Evolutionary conservation across 2,888 invertebrate genomes (phyloP).

Genomic region (Agrotis puta): DNA sequence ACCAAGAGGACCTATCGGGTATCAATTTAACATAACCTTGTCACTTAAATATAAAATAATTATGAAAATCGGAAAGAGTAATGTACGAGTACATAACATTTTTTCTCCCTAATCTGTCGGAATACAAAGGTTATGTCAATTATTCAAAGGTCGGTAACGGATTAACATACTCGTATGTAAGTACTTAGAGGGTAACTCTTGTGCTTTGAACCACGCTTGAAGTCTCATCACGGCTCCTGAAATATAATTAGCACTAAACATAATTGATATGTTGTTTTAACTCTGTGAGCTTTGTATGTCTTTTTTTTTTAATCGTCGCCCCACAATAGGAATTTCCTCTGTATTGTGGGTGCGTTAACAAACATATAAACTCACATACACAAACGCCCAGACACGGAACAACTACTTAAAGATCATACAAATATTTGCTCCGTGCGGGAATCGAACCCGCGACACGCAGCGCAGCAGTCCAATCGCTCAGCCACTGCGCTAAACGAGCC

Average conservation of each 20-base stretch:
- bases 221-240: neutral
- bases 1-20: constrained; percentile 20
- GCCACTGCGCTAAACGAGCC: no score
- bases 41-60: constrained; percentile 36
- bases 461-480: no score
- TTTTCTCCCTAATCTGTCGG: constrained; percentile 23
- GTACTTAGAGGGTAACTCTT: neutral
- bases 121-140: constrained; percentile 38
- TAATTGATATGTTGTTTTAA: constrained; percentile 15
- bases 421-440: no score
- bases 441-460: no score
- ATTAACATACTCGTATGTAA: constrained; percentile 34
- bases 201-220: neutral
- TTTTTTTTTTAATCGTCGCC: no score
- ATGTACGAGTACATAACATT: constrained; percentile 36
- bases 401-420: no score
- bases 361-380: no score
- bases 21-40: constrained; percentile 17
- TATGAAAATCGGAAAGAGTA: constrained; percentile 41
- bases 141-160: constrained; percentile 48
- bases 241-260: constrained; percentile 21
- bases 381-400: no score
- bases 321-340: no score
- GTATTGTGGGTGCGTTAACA: no score
- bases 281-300: neutral